These are phyloP conservation scores for Pogonocichla stellata DNA, from an alignment of 2,113 vertebrate genomes.

Conservation along the genomic window DNA sequence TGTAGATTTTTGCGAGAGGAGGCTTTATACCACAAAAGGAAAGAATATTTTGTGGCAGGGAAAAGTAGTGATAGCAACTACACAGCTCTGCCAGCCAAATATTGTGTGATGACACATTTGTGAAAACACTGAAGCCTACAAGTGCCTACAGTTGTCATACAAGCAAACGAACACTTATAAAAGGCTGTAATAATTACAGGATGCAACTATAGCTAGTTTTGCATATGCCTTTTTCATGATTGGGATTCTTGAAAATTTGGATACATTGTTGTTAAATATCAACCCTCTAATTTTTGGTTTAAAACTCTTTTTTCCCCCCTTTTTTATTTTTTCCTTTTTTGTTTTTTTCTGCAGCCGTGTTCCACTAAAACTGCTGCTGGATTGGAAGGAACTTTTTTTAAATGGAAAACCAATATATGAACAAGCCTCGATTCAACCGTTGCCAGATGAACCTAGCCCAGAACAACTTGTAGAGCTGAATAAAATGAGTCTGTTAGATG, in stretches of 20 bases:
- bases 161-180: background rate
- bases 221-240: background rate
- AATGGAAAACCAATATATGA: slow-evolving; percentile 84
- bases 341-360: slow-evolving; percentile 73
- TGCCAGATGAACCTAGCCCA: slow-evolving; percentile 31
- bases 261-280: background rate
- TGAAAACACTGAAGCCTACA: background rate
- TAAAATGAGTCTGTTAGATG: slow-evolving; percentile 84
- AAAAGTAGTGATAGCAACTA: background rate
- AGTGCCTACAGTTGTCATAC: background rate
- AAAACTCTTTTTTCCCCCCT: background rate
- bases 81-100: background rate
- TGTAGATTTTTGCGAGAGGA: background rate
- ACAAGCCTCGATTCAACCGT: slow-evolving; percentile 51
- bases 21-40: background rate
- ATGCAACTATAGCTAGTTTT: background rate
- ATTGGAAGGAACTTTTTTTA: slow-evolving; percentile 90
- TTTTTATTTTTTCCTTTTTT: background rate
- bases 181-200: background rate
- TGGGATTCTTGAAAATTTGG: background rate
- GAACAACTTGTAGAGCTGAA: slow-evolving; percentile 75
- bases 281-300: background rate
- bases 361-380: slow-evolving; percentile 82
- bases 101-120: background rate
- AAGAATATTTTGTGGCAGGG: background rate